Conservation (phyloP, 2,888 invertebrate species). For the Mesoligia furuncula region DNA sequence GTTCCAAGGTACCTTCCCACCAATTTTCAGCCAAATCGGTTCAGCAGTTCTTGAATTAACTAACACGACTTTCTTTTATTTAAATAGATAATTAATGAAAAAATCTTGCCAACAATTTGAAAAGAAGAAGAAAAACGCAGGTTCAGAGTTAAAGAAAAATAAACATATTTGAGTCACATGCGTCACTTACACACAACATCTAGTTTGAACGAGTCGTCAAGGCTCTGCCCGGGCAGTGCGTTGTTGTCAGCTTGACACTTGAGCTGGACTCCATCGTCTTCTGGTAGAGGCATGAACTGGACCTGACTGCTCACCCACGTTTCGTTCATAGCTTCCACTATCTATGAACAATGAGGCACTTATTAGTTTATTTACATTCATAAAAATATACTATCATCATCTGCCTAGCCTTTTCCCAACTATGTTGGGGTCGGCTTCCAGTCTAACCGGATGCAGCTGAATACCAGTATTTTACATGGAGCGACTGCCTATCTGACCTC, state of each 20-base stretch:
- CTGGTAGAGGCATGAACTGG: slow-evolving; percentile 95
- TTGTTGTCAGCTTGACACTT: slow-evolving; percentile 97
- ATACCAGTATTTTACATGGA: too few relatives aligned
- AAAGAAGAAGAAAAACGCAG: not conserved
- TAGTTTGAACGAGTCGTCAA: slow-evolving; percentile 95
- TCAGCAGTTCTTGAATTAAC: too few relatives aligned
- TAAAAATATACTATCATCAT: too few relatives aligned
- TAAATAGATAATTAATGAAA: too few relatives aligned
- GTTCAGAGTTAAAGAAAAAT: not conserved
- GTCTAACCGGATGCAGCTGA: too few relatives aligned
- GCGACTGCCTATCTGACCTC: too few relatives aligned
- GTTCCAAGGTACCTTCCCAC: too few relatives aligned
- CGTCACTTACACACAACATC: slow-evolving; percentile 96
- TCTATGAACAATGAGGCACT: slow-evolving; percentile 79
- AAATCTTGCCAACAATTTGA: not conserved
- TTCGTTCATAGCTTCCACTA: slow-evolving; percentile 92
- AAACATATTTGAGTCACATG: not conserved
- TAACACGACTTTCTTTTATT: too few relatives aligned
- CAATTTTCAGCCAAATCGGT: too few relatives aligned
- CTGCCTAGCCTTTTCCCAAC: too few relatives aligned
- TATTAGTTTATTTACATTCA: not conserved
- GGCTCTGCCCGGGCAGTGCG: slow-evolving; percentile 93
- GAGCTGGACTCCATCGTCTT: slow-evolving; percentile 95
- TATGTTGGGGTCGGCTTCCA: too few relatives aligned
- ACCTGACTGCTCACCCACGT: slow-evolving; percentile 94